Conservation (phyloP, 2,888 invertebrate species). For the Malthinus flaveolus region DNA sequence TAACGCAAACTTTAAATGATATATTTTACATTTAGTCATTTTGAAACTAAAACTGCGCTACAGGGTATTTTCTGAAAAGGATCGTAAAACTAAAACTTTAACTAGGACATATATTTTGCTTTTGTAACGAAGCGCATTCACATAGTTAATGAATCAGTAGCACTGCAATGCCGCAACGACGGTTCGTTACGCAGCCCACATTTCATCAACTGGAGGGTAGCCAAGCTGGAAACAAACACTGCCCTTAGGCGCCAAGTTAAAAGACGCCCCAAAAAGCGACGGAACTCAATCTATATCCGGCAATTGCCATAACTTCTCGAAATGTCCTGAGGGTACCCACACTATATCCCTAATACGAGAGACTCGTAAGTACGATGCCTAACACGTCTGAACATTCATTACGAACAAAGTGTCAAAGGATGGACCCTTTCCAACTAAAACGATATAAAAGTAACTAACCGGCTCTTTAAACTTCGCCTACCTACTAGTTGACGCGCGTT, state of each 20-base stretch:
- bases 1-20: slow-evolving; percentile 33
- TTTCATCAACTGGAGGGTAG: slow-evolving; percentile 49
- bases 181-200: slow-evolving; percentile 45
- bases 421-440: slow-evolving; percentile 8
- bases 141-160: slow-evolving; percentile 41
- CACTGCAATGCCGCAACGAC: slow-evolving; percentile 43
- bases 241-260: slow-evolving; percentile 35
- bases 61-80: slow-evolving; percentile 13
- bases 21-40: slow-evolving; percentile 23
- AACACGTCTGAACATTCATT: slow-evolving; percentile 44
- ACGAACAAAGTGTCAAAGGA: slow-evolving; percentile 28
- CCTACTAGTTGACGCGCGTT: neutral
- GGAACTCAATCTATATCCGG: slow-evolving; percentile 45
- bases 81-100: slow-evolving; percentile 15
- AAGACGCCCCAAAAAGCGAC: slow-evolving; percentile 37
- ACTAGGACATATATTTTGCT: slow-evolving; percentile 11
- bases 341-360: slow-evolving; percentile 39
- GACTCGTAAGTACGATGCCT: slow-evolving; percentile 42
- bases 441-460: neutral
- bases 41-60: slow-evolving; percentile 15
- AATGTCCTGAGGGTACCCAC: slow-evolving; percentile 38
- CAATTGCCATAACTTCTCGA: slow-evolving; percentile 44
- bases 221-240: slow-evolving; percentile 41
- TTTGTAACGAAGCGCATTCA: slow-evolving; percentile 25
- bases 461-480: neutral